phyloP scores from a whole-genome alignment of 2,888 invertebrate species.

The Melikaiella ostensackeni region DNA sequence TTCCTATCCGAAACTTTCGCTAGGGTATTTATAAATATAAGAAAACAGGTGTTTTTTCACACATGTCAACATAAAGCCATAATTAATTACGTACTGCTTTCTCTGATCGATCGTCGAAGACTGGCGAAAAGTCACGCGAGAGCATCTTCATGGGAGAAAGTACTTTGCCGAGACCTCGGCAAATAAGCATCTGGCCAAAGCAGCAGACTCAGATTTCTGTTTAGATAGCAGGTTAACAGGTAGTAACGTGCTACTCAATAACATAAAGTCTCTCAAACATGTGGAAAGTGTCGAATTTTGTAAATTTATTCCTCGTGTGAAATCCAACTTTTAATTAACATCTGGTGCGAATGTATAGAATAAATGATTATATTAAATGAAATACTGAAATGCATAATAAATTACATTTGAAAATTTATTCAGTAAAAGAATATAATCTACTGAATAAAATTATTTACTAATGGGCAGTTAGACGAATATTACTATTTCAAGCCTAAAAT shows the following conservation, averaged over 20 bases:
- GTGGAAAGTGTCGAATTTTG: not conserved
- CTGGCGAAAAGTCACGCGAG: constrained; percentile 45
- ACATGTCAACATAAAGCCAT: constrained; percentile 44
- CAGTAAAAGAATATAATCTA: no score
- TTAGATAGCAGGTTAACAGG: constrained; percentile 7
- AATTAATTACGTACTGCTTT: constrained; percentile 63
- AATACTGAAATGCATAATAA: not conserved
- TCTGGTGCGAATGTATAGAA: not conserved
- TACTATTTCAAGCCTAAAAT: no score
- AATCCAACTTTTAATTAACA: not conserved
- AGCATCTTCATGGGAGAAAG: constrained; percentile 54
- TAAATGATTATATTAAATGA: not conserved
- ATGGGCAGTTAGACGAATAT: no score
- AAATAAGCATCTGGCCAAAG: constrained; percentile 24
- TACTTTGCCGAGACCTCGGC: constrained; percentile 34
- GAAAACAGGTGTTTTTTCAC: not conserved
- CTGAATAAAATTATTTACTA: no score
- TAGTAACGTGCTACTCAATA: constrained; percentile 32
- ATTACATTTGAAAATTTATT: no score
- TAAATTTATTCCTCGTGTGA: not conserved
- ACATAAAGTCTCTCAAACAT: not conserved
- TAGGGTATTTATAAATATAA: no score
- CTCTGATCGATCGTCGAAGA: constrained; percentile 63
- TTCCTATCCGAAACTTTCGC: no score
- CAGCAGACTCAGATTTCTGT: constrained; percentile 30